Evolutionary conservation across 2,797 vertebrate genomes (phyloP).

Genomic region (Siniperca undulata): DNA sequence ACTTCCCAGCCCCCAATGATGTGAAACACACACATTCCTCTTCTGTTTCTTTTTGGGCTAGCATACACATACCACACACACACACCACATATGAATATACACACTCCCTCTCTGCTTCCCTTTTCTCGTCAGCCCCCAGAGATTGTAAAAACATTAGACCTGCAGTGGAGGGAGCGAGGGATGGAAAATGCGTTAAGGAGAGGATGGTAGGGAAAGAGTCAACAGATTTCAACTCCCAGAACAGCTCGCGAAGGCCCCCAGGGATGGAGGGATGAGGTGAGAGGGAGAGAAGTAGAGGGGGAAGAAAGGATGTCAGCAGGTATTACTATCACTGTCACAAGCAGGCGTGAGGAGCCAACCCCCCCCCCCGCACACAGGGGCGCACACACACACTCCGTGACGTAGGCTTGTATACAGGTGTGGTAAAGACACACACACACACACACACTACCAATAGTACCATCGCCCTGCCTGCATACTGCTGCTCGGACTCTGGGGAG

Average conservation of each 20-base stretch:
- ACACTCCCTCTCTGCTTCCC: constrained; percentile 23
- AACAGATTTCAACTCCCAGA: constrained; percentile 85
- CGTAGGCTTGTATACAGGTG: constrained; percentile 57
- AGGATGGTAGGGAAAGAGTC: constrained; percentile 81
- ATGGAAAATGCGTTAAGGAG: constrained; percentile 76
- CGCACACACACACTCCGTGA: constrained; percentile 28
- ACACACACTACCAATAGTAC: constrained; percentile 19
- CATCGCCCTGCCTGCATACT: constrained; percentile 23
- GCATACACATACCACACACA: constrained; percentile 34
- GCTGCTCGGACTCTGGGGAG: constrained; percentile 56
- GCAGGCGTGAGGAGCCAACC: constrained; percentile 69
- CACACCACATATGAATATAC: constrained; percentile 58
- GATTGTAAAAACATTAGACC: constrained; percentile 81
- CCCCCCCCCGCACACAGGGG: constrained; percentile 1
- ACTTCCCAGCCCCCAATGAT: constrained; percentile 61
- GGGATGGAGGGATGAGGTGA: constrained; percentile 79
- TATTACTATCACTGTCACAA: constrained; percentile 86
- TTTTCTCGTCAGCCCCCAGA: constrained; percentile 64
- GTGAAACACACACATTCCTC: constrained; percentile 54
- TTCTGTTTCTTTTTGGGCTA: constrained; percentile 38
- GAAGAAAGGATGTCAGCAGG: constrained; percentile 82
- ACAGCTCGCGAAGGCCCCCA: constrained; percentile 73
- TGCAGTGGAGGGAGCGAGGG: constrained; percentile 67
- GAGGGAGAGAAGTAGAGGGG: constrained; percentile 61
- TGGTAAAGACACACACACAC: constrained; percentile 23